These are phyloP conservation scores for Pseudolycoriella hygida DNA, from an alignment of 2,888 invertebrate genomes.

Conservation along the genomic window DNA sequence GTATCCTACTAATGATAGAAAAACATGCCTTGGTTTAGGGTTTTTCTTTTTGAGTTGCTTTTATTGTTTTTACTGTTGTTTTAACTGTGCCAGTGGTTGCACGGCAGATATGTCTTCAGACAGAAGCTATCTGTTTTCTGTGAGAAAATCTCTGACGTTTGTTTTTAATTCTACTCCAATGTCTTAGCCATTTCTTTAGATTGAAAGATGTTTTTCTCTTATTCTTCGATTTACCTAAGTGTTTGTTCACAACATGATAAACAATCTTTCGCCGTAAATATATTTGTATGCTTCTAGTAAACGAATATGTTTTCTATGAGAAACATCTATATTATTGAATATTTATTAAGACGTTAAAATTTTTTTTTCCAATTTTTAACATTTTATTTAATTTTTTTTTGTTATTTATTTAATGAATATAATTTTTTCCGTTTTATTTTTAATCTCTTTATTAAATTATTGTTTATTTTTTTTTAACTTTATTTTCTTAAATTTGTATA, in stretches of 20 bases:
- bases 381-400: background rate
- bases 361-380: background rate
- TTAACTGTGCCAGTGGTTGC: too few relatives aligned
- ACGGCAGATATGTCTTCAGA: too few relatives aligned
- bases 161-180: too few relatives aligned
- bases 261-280: conserved; percentile 2
- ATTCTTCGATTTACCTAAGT: background rate
- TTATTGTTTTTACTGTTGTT: too few relatives aligned
- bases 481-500: too few relatives aligned
- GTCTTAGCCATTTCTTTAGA: too few relatives aligned
- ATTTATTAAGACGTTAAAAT: background rate
- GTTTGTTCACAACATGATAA: conserved; percentile 4
- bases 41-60: too few relatives aligned
- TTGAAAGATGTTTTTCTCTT: background rate
- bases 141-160: too few relatives aligned
- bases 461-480: background rate
- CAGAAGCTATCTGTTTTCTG: too few relatives aligned
- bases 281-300: background rate
- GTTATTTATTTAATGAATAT: background rate
- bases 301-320: background rate
- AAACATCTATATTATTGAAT: background rate
- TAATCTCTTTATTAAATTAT: conserved; percentile 1
- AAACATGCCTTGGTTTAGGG: too few relatives aligned
- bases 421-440: background rate
- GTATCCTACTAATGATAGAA: too few relatives aligned